Base-by-base conservation (phyloP, 2,888 invertebrate genomes). In the Troides helena region DNA sequence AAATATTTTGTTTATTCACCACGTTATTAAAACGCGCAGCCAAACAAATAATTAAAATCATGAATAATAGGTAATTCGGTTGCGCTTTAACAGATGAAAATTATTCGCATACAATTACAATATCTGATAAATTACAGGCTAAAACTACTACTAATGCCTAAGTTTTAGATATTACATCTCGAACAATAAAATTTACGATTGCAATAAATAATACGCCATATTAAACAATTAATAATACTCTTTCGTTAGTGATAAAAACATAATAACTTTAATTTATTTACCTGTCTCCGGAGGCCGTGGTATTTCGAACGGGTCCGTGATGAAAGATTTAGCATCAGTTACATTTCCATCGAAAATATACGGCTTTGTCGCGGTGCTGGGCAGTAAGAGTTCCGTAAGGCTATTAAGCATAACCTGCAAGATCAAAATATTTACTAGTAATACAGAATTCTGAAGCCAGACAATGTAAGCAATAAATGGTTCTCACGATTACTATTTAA, bases 331-430 rank as follows among this genome's bases (percentile, higher is more conserved):
- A 4, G 76, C 62, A 74, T 82, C 81, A 67, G 76, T 80, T 30
- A 82, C 71, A 63, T 85, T 82, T 71, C 75, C 81, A 70, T 83
- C 84, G 74, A 83, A 86, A 65, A 82, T 70, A 72, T 80, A 86
- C 1, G 85, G 75, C 72, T 80, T 85, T 69, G 81, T 69, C 74
- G 78, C 78, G 64, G 72, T 82, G 63, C 85, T 85, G 17, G 85
- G 84, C 72, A 86, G 73, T 57, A 89, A 75, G 50, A 89, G 78
- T 66, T 89, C 88, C 6, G 85, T 80, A 68, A 84, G 81, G 73
- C 82, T 87, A 71, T 85, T 84, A 46, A 85, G 81, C 77, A 85
- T 81, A 72, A 84, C 79, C 89, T 90, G 85, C 69, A 84, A 85
- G 70, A 62, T 56, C 69, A n/a, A 61, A 59, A 60, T 50, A 53